Evolutionary conservation across 2,888 invertebrate genomes (phyloP).

Genomic region (Aspidapion aeneum): DNA sequence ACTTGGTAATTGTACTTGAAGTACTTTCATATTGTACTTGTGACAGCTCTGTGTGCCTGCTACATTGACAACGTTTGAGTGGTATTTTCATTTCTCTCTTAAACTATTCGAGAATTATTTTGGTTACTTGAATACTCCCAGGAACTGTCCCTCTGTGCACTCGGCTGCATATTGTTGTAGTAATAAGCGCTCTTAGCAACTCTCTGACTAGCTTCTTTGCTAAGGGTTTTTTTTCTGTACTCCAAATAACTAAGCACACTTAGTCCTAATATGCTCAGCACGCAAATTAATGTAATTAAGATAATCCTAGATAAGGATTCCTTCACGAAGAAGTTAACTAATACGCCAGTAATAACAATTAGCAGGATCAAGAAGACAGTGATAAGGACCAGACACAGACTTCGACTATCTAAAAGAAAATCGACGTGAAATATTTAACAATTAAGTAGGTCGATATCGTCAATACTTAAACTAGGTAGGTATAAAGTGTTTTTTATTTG

Average conservation of each 20-base stretch:
- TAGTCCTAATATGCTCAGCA: conserved; percentile 21
- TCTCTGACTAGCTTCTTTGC: not conserved
- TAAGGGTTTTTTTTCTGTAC: conserved; percentile 13
- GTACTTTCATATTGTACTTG: no score
- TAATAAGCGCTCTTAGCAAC: not conserved
- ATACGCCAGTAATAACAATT: conserved; percentile 20
- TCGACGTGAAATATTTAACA: no score
- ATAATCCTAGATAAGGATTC: conserved; percentile 18
- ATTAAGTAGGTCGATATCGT: no score
- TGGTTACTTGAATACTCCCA: not conserved
- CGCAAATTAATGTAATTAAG: conserved; percentile 18
- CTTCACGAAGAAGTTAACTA: conserved; percentile 15
- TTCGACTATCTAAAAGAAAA: conserved; percentile 20
- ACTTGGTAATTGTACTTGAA: no score
- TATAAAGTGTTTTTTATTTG: no score
- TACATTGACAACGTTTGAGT: no score
- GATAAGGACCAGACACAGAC: conserved; percentile 19
- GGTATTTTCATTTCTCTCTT: no score
- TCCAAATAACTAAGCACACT: conserved; percentile 20
- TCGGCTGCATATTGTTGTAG: not conserved
- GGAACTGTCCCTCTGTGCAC: not conserved
- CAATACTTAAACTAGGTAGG: no score
- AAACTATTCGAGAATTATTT: not conserved
- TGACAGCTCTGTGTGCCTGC: no score
- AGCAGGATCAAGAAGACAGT: conserved; percentile 18